phyloP scores from a whole-genome alignment of 1,140 invertebrate genomes.

The Ectropis grisescens region DNA sequence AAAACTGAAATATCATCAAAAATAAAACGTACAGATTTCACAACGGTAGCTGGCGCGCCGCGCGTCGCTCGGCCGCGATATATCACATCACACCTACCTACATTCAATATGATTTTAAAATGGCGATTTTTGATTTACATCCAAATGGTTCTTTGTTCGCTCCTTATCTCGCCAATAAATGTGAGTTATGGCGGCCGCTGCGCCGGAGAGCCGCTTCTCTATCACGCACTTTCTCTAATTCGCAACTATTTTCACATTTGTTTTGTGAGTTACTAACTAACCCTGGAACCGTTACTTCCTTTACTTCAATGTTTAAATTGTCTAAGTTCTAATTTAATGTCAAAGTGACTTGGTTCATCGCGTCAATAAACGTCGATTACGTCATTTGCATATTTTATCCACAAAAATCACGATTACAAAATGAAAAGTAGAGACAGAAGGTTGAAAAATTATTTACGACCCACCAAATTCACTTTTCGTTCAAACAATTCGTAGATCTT shows the following conservation, averaged over 20 bases:
- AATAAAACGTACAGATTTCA: too few relatives aligned
- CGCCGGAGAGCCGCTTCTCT: conserved; percentile 26
- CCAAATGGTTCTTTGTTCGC: conserved; percentile 29
- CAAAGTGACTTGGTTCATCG: background rate
- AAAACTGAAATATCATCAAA: too few relatives aligned
- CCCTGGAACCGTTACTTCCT: too few relatives aligned
- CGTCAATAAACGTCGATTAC: background rate
- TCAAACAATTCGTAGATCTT: too few relatives aligned
- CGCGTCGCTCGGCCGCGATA: too few relatives aligned
- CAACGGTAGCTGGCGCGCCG: too few relatives aligned
- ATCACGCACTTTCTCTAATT: conserved; percentile 50
- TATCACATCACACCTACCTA: conserved; percentile 6
- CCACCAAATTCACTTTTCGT: too few relatives aligned
- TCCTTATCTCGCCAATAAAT: conserved; percentile 47
- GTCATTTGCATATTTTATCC: too few relatives aligned
- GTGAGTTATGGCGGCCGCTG: conserved; percentile 40
- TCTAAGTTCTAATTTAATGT: background rate
- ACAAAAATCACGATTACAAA: too few relatives aligned
- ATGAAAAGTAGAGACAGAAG: too few relatives aligned
- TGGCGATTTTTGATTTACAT: conserved; percentile 36
- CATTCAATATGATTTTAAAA: conserved; percentile 21
- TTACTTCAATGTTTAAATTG: conserved; percentile 11
- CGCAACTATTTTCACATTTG: conserved; percentile 37
- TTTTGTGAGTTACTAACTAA: too few relatives aligned
- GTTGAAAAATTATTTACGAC: too few relatives aligned